phyloP scores from a whole-genome alignment of 1,140 invertebrate species.

The Temnothorax nylanderi region DNA sequence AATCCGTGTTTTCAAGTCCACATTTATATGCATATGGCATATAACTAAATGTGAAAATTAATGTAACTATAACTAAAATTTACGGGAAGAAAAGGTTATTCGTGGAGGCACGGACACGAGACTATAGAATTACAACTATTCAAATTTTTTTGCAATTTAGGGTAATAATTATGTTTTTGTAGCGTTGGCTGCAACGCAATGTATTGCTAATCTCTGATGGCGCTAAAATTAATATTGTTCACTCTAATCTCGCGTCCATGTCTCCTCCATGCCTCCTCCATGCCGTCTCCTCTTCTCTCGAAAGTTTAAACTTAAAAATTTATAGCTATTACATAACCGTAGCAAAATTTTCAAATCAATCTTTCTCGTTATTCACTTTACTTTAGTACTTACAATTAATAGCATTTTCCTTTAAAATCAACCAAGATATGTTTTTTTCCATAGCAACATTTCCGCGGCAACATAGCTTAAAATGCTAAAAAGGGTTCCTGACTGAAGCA shows the following conservation, averaged over 20 bases:
- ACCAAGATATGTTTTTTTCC: neutral
- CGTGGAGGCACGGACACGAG: neutral
- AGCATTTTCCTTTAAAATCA: neutral
- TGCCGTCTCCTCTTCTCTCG: neutral
- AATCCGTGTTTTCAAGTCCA: neutral
- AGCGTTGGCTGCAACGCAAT: neutral
- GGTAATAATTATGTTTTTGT: neutral
- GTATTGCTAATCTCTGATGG: neutral
- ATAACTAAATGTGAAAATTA: neutral
- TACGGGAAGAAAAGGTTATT: neutral
- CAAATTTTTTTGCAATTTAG: neutral
- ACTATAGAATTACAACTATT: neutral
- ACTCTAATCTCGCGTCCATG: neutral
- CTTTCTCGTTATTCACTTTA: neutral
- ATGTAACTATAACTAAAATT: neutral
- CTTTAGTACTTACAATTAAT: neutral
- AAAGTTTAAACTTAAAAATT: neutral
- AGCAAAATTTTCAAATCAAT: neutral
- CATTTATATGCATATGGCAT: neutral
- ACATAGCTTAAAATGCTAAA: neutral
- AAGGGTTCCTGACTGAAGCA: neutral
- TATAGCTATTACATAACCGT: neutral
- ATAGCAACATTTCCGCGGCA: neutral
- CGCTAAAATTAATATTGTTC: neutral
- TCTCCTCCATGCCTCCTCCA: too few relatives aligned